Evolutionary conservation across 2,113 vertebrate genomes (phyloP).

Genomic region (Marmota flaviventris): DNA sequence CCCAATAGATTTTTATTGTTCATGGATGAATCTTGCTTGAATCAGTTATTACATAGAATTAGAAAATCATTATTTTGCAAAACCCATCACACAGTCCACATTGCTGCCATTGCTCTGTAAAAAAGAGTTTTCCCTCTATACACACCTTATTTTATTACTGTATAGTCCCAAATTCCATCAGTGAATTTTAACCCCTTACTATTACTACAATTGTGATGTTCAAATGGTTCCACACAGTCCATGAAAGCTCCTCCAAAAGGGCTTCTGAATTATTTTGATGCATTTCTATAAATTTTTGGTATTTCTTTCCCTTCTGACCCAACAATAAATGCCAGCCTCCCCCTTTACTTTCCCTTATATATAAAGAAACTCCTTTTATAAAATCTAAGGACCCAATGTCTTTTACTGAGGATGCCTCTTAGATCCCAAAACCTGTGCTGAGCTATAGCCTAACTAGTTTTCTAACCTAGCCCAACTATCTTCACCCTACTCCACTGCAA

Average conservation of each 20-base stretch:
- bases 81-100: background rate
- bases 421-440: background rate
- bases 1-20: background rate
- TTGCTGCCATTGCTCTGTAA: background rate
- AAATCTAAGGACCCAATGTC: background rate
- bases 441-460: background rate
- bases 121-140: background rate
- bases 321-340: background rate
- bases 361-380: background rate
- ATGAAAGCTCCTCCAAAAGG: background rate
- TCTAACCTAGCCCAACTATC: background rate
- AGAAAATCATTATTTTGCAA: background rate
- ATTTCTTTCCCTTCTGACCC: background rate
- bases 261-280: background rate
- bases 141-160: background rate
- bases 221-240: background rate
- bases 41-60: background rate
- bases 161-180: background rate
- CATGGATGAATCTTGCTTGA: background rate
- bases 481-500: background rate
- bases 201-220: background rate
- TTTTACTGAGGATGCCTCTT: background rate
- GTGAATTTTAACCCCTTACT: background rate
- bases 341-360: background rate
- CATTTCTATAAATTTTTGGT: background rate